Percentiles rank a stretch among this genome's conserved stretches.
Evolutionary conservation across 2,888 invertebrate species (phyloP).

Genomic region (Tipula confusa): DNA sequence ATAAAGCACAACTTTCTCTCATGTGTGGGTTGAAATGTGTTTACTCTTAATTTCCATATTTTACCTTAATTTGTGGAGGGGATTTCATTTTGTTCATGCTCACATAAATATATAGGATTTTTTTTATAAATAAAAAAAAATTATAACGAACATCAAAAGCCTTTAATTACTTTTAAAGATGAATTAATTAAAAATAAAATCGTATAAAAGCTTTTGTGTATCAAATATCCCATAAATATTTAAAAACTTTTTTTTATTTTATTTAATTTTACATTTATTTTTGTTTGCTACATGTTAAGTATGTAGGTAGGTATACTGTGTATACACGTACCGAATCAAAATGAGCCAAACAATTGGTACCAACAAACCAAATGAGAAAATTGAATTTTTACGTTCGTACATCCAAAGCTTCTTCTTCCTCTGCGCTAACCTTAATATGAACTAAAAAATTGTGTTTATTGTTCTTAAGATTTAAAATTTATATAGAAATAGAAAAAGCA

Average conservation of each 20-base stretch:
- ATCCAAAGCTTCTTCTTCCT: neutral
- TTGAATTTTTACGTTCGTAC: neutral
- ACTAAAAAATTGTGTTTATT: neutral
- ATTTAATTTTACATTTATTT: neutral
- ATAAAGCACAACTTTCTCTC: neutral
- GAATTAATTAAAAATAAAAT: neutral
- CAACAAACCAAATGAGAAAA: neutral
- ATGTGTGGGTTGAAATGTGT: neutral
- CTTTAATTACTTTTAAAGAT: slow-evolving; percentile 25
- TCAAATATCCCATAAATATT: neutral
- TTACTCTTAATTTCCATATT: neutral
- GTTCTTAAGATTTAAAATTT: neutral
- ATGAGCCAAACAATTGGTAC: neutral
- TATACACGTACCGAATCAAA: neutral
- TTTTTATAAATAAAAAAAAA: too few relatives aligned
- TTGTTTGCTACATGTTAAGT: neutral
- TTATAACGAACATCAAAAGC: slow-evolving; percentile 3
- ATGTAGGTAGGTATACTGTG: neutral
- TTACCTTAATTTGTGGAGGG: neutral
- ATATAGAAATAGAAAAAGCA: neutral
- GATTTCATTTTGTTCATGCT: neutral
- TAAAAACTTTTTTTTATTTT: neutral
- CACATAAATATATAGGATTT: neutral
- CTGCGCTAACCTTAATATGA: neutral
- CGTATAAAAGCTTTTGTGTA: neutral